A percentile compares a stretch with the other conserved stretches of the same genome.
These are phyloP conservation scores for Drosophila anomalata DNA, from an alignment of 2,888 invertebrate genomes.

Conservation along the genomic window DNA sequence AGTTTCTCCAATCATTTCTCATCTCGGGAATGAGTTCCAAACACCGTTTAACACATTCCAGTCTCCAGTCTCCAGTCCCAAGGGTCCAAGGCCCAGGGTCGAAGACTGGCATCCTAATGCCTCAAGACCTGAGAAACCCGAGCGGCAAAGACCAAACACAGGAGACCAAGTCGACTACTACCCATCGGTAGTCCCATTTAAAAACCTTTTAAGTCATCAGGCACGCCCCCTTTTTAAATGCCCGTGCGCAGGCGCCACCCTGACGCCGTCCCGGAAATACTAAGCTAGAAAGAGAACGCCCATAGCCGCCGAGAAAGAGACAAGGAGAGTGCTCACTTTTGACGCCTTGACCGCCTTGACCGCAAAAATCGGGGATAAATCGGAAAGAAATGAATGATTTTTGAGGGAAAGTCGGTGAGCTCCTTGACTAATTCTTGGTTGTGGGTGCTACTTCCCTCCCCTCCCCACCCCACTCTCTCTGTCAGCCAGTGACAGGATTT, in stretches of 20 bases:
- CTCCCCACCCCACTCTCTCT: not conserved
- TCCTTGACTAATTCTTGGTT: constrained; percentile 75
- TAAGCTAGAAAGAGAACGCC: not conserved
- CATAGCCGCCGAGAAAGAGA: not conserved
- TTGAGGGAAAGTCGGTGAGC: constrained; percentile 70
- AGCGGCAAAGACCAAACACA: constrained; percentile 52
- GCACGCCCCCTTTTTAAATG: constrained; percentile 75
- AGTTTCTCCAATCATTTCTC: no score
- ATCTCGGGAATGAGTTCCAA: no score
- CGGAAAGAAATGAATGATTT: not conserved
- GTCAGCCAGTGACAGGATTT: constrained; percentile 73
- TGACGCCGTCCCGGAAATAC: constrained; percentile 80
- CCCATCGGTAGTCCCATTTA: constrained; percentile 62
- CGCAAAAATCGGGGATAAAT: not conserved
- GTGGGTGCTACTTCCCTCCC: constrained; percentile 52
- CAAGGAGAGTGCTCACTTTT: constrained; percentile 29
- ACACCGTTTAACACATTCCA: no score
- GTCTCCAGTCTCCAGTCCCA: no score
- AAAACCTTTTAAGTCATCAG: constrained; percentile 81
- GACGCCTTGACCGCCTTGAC: constrained; percentile 34
- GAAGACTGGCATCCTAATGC: no score
- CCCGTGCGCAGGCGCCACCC: constrained; percentile 74
- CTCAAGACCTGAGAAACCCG: no score
- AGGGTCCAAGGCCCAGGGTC: no score
- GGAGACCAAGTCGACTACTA: not conserved